A percentile compares a stretch with the other conserved stretches of the same genome.
Evolutionary conservation across 1,140 invertebrate genomes (phyloP).

Genomic region (Cyclina sinensis): DNA sequence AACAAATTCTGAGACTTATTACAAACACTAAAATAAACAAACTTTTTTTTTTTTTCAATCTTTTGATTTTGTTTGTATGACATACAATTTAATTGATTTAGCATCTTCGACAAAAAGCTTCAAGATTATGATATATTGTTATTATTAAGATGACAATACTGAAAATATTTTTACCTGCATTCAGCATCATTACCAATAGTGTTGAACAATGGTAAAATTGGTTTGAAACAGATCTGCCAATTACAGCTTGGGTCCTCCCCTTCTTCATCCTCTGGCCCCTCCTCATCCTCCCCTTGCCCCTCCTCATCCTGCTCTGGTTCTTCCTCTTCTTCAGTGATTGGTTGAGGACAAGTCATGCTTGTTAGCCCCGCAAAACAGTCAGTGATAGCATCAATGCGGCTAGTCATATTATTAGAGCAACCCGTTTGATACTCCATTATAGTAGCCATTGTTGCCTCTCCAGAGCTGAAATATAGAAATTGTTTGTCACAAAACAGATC

Average conservation of each 20-base stretch:
- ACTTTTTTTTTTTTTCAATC: no score
- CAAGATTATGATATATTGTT: no score
- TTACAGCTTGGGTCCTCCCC: background rate
- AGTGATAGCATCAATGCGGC: background rate
- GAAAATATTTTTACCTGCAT: conserved; percentile 41
- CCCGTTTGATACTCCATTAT: background rate
- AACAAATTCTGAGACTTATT: no score
- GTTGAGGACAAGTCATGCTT: background rate
- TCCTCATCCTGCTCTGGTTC: background rate
- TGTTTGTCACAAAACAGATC: no score
- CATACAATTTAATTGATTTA: no score
- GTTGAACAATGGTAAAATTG: background rate
- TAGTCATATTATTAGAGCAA: background rate
- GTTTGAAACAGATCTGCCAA: background rate
- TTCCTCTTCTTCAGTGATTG: background rate
- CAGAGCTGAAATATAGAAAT: background rate
- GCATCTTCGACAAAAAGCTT: no score
- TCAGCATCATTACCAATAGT: background rate
- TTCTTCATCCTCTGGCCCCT: background rate
- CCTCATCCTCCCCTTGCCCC: background rate
- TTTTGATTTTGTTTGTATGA: no score
- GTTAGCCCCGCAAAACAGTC: background rate
- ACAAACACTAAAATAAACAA: no score
- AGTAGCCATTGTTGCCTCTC: background rate
- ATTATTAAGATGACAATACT: no score